phyloP scores from a whole-genome alignment of 2,888 invertebrate species.

The Platycheirus rosarum region DNA sequence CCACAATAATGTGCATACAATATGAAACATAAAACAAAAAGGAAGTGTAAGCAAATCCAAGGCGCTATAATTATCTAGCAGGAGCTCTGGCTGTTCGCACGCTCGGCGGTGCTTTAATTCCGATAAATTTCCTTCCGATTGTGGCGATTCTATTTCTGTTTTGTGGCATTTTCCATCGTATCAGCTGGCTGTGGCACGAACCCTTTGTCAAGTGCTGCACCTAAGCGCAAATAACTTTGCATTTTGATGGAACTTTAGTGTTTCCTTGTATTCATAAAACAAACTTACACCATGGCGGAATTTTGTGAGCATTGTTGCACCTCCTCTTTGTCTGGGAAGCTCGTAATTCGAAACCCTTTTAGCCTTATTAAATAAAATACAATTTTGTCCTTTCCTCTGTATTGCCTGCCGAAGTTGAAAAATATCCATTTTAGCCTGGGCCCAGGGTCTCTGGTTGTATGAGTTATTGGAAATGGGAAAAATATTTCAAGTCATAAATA shows the following conservation, averaged over 20 bases:
- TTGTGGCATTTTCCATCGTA: conserved; percentile 6
- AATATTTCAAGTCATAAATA: conserved; percentile 7
- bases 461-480: neutral
- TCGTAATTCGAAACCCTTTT: neutral
- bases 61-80: conserved; percentile 48
- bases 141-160: conserved; percentile 36
- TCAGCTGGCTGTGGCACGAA: conserved; percentile 18
- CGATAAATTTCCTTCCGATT: conserved; percentile 67
- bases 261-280: neutral
- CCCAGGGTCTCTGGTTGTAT: neutral
- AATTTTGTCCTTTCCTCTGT: neutral
- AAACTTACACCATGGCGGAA: neutral
- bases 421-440: neutral
- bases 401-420: neutral
- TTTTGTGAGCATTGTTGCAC: neutral
- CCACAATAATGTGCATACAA: conserved; percentile 15
- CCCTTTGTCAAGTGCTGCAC: conserved; percentile 21
- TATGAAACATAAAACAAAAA: conserved; percentile 11
- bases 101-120: conserved; percentile 50
- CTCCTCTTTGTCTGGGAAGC: neutral
- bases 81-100: conserved; percentile 47
- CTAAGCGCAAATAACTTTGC: conserved; percentile 55
- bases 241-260: conserved; percentile 33
- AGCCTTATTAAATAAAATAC: neutral
- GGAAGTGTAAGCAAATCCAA: conserved; percentile 50